Conservation (phyloP, 2,113 vertebrate genomes). For the Hydrolagus affinis region DNA sequence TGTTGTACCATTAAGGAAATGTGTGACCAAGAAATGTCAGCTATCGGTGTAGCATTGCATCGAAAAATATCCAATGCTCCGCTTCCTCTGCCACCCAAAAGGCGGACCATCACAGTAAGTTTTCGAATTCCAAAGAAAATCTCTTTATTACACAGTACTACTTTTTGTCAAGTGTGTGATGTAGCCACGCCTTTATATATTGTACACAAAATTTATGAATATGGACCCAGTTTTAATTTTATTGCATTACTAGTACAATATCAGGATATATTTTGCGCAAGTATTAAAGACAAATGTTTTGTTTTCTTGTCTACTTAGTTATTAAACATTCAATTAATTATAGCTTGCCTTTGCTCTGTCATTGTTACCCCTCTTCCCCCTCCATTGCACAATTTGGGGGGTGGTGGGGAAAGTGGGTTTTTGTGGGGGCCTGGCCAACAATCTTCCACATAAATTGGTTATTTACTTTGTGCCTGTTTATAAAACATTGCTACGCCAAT, state of each 20-base stretch:
- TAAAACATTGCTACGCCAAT: too few species aligned
- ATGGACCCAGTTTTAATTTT: too few species aligned
- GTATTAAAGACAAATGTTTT: neutral
- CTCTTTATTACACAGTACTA: neutral
- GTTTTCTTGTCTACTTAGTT: too few species aligned
- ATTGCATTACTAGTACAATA: too few species aligned
- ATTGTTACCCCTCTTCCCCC: too few species aligned
- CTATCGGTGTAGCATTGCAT: slow-evolving; percentile 72
- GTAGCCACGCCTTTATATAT: neutral
- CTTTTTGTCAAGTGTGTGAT: neutral
- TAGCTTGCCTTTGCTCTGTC: too few species aligned
- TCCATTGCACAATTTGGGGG: too few species aligned
- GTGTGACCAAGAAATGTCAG: slow-evolving; percentile 83
- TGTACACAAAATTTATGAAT: neutral
- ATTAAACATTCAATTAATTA: too few species aligned
- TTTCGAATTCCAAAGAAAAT: neutral
- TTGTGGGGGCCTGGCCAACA: too few species aligned
- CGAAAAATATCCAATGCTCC: slow-evolving; percentile 76
- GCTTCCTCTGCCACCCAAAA: slow-evolving; percentile 87
- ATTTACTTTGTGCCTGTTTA: too few species aligned
- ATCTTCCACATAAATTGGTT: too few species aligned
- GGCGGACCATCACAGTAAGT: slow-evolving; percentile 73
- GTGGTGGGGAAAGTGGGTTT: too few species aligned
- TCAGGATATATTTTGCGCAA: neutral
- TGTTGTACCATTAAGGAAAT: slow-evolving; percentile 72